Evolutionary conservation across 2,888 invertebrate genomes (phyloP).

Genomic region (Aspidiotus rigidus): DNA sequence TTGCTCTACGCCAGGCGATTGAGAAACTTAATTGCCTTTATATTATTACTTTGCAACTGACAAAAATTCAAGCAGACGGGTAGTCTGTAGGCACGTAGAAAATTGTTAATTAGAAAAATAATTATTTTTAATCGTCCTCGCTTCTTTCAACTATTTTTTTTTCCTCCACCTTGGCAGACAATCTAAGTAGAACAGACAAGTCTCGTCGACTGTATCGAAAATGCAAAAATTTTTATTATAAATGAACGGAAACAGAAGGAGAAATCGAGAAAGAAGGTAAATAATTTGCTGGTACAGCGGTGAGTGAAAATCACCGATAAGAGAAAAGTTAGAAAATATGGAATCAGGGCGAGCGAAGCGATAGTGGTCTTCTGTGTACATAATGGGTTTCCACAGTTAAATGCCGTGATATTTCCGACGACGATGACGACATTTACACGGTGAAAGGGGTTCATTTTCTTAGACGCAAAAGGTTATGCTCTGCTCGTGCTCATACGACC

Average conservation of each 20-base stretch:
- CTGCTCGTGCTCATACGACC: background rate
- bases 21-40: too few species aligned
- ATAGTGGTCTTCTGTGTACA: slow-evolving; percentile 20
- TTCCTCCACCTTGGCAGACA: too few species aligned
- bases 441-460: slow-evolving; percentile 18
- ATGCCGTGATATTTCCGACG: slow-evolving; percentile 29
- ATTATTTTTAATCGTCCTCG: too few species aligned
- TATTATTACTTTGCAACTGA: too few species aligned
- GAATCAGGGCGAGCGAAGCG: slow-evolving; percentile 3
- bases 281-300: slow-evolving; percentile 10
- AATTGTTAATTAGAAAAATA: too few species aligned
- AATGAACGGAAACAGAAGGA: background rate
- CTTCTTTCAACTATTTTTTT: too few species aligned
- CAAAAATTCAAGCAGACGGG: too few species aligned
- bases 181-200: too few species aligned
- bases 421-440: slow-evolving; percentile 17
- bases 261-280: background rate
- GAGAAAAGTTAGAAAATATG: slow-evolving; percentile 19
- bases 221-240: too few species aligned
- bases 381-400: slow-evolving; percentile 19
- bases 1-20: too few species aligned
- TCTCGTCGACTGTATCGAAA: too few species aligned
- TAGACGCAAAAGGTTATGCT: slow-evolving; percentile 22
- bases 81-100: too few species aligned
- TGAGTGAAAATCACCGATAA: slow-evolving; percentile 26